phyloP scores from a whole-genome alignment of 2,888 invertebrate genomes.

The Dryocosmus kuriphilus region DNA sequence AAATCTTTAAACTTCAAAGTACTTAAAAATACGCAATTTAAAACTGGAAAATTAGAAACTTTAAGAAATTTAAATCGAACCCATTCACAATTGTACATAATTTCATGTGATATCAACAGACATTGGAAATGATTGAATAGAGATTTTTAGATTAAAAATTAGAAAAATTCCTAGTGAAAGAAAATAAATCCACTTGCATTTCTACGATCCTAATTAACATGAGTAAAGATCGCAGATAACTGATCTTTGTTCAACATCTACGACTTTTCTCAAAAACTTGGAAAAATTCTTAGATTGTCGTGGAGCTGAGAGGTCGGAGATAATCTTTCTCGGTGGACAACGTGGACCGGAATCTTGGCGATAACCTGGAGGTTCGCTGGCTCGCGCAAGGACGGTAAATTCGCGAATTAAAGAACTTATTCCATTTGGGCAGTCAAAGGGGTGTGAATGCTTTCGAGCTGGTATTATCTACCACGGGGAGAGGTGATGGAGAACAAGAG shows the following conservation, averaged over 20 bases:
- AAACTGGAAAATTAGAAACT: too few relatives aligned
- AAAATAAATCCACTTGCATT: too few relatives aligned
- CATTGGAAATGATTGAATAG: too few relatives aligned
- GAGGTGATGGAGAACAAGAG: constrained; percentile 61
- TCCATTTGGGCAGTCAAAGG: constrained; percentile 78
- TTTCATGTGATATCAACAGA: too few relatives aligned
- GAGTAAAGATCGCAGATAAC: constrained; percentile 1
- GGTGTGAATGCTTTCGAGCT: constrained; percentile 77
- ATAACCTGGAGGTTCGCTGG: constrained; percentile 61
- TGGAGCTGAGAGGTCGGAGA: constrained; percentile 4
- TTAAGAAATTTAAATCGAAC: too few relatives aligned
- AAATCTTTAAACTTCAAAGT: too few relatives aligned
- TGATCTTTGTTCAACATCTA: not conserved
- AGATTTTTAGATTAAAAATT: too few relatives aligned
- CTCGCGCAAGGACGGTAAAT: constrained; percentile 70
- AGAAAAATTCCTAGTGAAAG: too few relatives aligned
- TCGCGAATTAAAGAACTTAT: constrained; percentile 78
- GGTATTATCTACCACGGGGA: constrained; percentile 72
- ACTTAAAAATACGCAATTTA: too few relatives aligned
- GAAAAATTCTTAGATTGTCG: not conserved
- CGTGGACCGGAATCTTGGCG: constrained; percentile 60
- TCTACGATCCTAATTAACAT: not conserved
- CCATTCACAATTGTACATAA: too few relatives aligned
- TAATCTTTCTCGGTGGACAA: constrained; percentile 57
- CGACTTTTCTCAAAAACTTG: not conserved